These are phyloP conservation scores for Butorides virescens DNA, from an alignment of 2,113 vertebrate genomes.

Conservation along the genomic window DNA sequence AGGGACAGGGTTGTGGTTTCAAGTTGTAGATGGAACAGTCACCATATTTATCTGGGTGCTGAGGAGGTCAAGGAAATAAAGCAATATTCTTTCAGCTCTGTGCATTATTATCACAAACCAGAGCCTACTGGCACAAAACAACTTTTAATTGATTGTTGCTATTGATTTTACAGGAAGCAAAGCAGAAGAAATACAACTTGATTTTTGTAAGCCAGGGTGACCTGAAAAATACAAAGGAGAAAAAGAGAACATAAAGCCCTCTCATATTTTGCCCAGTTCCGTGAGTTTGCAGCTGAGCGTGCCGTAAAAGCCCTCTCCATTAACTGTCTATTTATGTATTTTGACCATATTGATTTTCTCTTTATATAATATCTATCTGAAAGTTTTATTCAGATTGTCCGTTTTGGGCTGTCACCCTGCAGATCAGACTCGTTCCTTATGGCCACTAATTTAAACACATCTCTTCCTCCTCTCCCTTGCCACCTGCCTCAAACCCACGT, in stretches of 20 bases:
- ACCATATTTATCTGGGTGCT: not conserved
- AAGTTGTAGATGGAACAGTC: not conserved
- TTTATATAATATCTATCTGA: not conserved
- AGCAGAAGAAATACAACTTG: conserved; percentile 40
- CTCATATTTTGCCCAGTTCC: not conserved
- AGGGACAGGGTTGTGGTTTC: not conserved
- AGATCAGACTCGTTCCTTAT: not conserved
- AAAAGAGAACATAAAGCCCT: not conserved
- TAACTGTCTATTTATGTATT: conserved; percentile 13
- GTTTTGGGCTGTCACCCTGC: not conserved
- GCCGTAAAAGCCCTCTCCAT: not conserved
- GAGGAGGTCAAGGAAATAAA: conserved; percentile 12
- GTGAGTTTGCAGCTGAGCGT: not conserved
- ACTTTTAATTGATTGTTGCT: conserved; percentile 15
- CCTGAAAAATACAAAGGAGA: conserved; percentile 52
- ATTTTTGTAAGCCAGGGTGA: conserved; percentile 17
- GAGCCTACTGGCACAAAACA: conserved; percentile 15
- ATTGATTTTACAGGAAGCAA: conserved; percentile 45
- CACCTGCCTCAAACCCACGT: not conserved
- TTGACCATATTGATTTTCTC: conserved; percentile 35
- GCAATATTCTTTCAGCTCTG: not conserved
- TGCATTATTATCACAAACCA: conserved; percentile 15
- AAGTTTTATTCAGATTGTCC: not conserved
- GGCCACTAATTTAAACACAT: not conserved
- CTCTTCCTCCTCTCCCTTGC: not conserved